A percentile compares a stretch with the other conserved stretches of the same genome.
Evolutionary conservation across 2,888 invertebrate genomes (phyloP).

Genomic region (Rosalia funebris): DNA sequence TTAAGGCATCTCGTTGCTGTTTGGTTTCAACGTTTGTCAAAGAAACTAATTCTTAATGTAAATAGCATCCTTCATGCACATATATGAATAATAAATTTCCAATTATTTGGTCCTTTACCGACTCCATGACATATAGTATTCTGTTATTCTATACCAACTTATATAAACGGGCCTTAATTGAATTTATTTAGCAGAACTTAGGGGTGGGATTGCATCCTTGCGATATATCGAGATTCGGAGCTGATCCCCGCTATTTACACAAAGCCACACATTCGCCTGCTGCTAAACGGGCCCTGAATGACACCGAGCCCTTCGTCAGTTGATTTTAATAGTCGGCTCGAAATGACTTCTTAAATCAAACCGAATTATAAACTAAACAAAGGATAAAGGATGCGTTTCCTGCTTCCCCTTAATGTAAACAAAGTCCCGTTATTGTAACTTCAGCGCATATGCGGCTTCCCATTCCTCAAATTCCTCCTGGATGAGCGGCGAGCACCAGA

Average conservation of each 20-base stretch:
- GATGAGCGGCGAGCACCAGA: constrained; percentile 24
- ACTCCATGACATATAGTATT: too few species aligned
- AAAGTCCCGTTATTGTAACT: constrained; percentile 25
- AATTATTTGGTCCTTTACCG: not conserved
- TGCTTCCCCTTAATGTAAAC: constrained; percentile 27
- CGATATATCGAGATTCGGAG: not conserved
- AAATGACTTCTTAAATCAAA: constrained; percentile 27
- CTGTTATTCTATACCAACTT: not conserved
- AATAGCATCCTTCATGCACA: too few species aligned
- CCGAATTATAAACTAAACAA: constrained; percentile 29
- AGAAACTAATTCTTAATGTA: too few species aligned
- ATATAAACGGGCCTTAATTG: not conserved
- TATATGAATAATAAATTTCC: not conserved
- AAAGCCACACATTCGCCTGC: not conserved
- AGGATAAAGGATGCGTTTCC: constrained; percentile 27
- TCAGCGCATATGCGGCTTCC: constrained; percentile 25
- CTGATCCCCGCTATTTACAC: not conserved
- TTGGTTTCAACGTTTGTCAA: too few species aligned
- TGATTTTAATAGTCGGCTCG: constrained; percentile 18
- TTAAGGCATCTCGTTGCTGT: too few species aligned
- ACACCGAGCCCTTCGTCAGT: constrained; percentile 7
- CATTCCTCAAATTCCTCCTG: constrained; percentile 21
- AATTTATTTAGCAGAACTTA: not conserved
- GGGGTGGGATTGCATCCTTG: not conserved
- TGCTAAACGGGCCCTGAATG: not conserved